Evolutionary conservation across 2,113 vertebrate species (phyloP).

Genomic region (Coreoperca whiteheadi): DNA sequence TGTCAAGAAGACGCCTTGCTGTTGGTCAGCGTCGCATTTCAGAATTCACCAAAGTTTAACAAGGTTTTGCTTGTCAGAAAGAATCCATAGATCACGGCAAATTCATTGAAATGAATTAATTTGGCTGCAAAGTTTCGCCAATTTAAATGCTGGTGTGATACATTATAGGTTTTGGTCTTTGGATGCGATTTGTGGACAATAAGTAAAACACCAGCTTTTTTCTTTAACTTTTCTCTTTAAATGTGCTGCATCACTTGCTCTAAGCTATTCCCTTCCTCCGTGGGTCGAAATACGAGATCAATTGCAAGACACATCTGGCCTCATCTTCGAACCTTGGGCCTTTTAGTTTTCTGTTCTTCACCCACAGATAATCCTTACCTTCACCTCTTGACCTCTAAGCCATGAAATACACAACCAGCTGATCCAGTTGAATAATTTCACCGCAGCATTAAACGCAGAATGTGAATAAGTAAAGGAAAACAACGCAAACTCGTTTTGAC

Average conservation of each 20-base stretch:
- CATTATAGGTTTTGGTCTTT: neutral
- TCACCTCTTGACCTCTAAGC: neutral
- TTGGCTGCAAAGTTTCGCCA: neutral
- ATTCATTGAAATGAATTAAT: neutral
- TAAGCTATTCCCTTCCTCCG: neutral
- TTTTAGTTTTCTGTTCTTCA: neutral
- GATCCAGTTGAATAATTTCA: neutral
- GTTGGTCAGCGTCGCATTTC: no score
- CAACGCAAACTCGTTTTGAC: conserved; percentile 31
- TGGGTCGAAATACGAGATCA: neutral
- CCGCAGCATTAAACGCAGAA: neutral
- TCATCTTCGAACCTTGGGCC: neutral
- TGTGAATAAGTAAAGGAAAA: conserved; percentile 13
- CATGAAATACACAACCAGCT: neutral
- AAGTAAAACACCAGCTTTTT: neutral
- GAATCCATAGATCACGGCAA: no score
- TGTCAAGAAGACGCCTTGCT: no score
- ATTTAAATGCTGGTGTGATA: neutral
- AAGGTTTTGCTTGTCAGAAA: no score
- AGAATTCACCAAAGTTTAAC: no score
- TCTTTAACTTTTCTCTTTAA: neutral
- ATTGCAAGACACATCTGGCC: neutral
- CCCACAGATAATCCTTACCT: neutral
- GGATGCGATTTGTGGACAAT: neutral
- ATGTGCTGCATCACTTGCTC: neutral